These are phyloP conservation scores for Sciaenops ocellatus DNA, from an alignment of 2,797 vertebrate genomes.

Conservation along the genomic window DNA sequence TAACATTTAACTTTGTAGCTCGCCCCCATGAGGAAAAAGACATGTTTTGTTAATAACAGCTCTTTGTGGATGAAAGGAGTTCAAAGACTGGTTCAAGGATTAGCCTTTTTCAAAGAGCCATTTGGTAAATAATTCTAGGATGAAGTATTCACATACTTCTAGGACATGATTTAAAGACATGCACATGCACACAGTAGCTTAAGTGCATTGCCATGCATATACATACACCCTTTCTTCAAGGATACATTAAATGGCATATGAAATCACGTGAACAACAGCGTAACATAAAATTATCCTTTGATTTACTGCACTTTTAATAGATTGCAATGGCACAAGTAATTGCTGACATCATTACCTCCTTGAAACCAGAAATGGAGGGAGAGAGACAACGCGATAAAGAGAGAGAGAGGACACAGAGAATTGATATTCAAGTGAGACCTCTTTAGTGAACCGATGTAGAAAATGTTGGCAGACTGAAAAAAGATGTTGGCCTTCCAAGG, in stretches of 20 bases:
- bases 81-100: not conserved
- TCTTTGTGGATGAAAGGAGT: not conserved
- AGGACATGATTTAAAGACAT: not conserved
- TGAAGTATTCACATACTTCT: not conserved
- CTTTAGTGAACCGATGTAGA: conserved; percentile 61
- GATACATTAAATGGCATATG: conserved; percentile 24
- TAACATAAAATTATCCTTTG: conserved; percentile 23
- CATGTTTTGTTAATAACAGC: not conserved
- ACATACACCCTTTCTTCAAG: conserved; percentile 2
- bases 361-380: conserved; percentile 6
- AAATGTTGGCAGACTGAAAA: conserved; percentile 66
- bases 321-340: conserved; percentile 44
- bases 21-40: not conserved
- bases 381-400: not conserved
- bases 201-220: conserved; percentile 16
- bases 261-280: conserved; percentile 44
- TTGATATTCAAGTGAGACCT: conserved; percentile 67
- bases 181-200: not conserved
- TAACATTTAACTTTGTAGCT: not conserved
- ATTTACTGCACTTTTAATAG: conserved; percentile 43
- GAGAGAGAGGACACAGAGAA: conserved; percentile 8
- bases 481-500: conserved; percentile 67
- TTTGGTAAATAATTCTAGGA: not conserved
- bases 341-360: conserved; percentile 34
- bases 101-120: not conserved